Conservation (phyloP, 2,888 invertebrate genomes). For the Prosapia bicincta region DNA sequence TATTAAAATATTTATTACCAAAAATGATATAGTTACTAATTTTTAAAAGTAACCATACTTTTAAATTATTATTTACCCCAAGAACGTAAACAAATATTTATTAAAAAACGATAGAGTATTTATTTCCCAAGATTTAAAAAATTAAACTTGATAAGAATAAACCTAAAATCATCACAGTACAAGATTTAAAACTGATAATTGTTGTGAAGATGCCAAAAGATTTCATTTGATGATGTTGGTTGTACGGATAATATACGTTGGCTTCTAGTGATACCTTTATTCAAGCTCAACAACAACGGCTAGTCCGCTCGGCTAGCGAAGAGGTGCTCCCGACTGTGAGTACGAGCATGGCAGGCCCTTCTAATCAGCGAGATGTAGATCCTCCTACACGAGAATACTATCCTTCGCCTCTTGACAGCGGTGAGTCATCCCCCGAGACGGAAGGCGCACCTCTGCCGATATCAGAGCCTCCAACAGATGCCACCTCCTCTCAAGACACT, state of each 20-base stretch:
- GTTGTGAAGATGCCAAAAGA: not conserved
- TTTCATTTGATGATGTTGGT: not conserved
- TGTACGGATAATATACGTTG: conserved; percentile 45
- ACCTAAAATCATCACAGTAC: too few species aligned
- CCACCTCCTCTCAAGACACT: conserved; percentile 35
- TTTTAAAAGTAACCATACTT: too few species aligned
- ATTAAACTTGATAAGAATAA: too few species aligned
- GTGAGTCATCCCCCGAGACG: conserved; percentile 30
- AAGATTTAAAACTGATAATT: not conserved
- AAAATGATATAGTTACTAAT: too few species aligned
- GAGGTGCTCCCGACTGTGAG: conserved; percentile 59
- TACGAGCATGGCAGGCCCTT: conserved; percentile 47
- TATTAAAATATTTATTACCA: too few species aligned
- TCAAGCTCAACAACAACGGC: conserved; percentile 81
- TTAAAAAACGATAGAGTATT: too few species aligned
- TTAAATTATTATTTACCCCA: too few species aligned
- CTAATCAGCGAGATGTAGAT: conserved; percentile 15
- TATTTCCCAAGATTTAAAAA: too few species aligned
- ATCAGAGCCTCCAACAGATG: conserved; percentile 5
- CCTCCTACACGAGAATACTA: conserved; percentile 48
- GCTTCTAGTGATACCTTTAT: conserved; percentile 96
- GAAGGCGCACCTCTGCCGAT: conserved; percentile 21
- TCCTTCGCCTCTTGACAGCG: conserved; percentile 51
- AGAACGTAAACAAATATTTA: too few species aligned
- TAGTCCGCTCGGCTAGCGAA: conserved; percentile 94